Percentiles rank a stretch among this genome's conserved stretches.
These are phyloP conservation scores for Osmerus mordax DNA, from an alignment of 2,113 vertebrate species.

Conservation along the genomic window DNA sequence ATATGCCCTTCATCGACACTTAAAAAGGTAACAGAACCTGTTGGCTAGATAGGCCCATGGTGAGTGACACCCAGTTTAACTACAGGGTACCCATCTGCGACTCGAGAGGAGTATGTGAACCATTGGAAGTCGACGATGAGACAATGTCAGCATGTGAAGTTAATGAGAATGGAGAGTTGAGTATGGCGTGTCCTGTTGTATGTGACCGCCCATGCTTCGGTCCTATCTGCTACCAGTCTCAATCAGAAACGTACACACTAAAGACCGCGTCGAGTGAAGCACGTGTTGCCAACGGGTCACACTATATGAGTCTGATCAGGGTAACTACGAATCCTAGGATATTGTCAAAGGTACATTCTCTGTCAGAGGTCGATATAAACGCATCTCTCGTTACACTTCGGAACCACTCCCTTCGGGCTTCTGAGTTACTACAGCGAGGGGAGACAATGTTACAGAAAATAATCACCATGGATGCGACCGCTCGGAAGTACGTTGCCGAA, in stretches of 20 bases:
- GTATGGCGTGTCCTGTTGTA: too few species aligned
- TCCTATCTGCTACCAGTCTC: neutral
- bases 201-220: neutral
- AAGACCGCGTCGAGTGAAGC: neutral
- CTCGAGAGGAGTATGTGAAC: neutral
- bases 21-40: neutral
- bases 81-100: neutral
- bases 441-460: neutral
- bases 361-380: neutral
- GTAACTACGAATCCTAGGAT: neutral
- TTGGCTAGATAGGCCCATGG: conserved; percentile 3
- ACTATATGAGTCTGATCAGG: neutral
- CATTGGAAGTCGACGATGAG: neutral
- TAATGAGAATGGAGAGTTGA: too few species aligned
- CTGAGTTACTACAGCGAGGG: neutral
- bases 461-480: neutral
- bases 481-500: neutral
- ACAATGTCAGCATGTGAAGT: neutral
- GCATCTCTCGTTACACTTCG: neutral
- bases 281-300: neutral
- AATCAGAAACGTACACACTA: neutral
- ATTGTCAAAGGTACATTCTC: neutral
- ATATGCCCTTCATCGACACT: neutral
- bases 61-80: neutral
- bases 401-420: neutral